Percentiles rank a stretch among this genome's conserved stretches.
These are phyloP conservation scores for Ormyrus nitidulus DNA, from an alignment of 2,888 invertebrate species.

Conservation along the genomic window DNA sequence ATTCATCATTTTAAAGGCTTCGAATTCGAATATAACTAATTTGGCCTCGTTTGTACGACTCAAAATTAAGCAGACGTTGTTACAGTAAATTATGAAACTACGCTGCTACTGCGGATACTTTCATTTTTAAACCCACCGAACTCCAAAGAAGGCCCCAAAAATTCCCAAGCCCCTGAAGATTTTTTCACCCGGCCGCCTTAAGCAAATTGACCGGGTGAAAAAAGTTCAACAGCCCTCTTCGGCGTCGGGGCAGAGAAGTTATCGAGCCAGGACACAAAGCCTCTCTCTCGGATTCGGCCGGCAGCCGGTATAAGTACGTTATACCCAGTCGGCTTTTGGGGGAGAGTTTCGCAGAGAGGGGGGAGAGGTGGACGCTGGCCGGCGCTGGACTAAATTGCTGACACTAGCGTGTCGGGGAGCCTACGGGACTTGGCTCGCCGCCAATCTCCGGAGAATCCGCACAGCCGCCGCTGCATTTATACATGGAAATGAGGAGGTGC, in stretches of 20 bases:
- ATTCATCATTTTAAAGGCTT: no score
- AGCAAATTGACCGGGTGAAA: neutral
- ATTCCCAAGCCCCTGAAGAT: no score
- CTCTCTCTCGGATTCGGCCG: no score
- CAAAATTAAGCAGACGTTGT: no score
- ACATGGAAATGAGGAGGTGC: slow-evolving; percentile 39
- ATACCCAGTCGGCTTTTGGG: neutral
- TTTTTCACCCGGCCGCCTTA: neutral
- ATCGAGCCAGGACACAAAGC: no score
- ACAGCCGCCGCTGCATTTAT: slow-evolving; percentile 32
- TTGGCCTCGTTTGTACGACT: no score
- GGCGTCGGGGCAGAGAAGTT: neutral
- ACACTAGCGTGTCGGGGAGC: slow-evolving; percentile 60
- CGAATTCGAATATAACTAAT: no score
- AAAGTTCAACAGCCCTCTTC: neutral
- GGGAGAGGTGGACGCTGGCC: neutral
- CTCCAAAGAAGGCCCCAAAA: no score
- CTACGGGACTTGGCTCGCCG: slow-evolving; percentile 57
- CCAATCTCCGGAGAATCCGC: slow-evolving; percentile 56
- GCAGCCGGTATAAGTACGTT: no score
- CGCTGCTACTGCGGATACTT: no score
- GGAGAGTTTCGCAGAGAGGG: neutral
- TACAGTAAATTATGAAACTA: no score
- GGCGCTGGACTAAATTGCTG: slow-evolving; percentile 52
- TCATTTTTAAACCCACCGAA: no score